Evolutionary conservation across 1,140 invertebrate species (phyloP).

Genomic region (Neotoxoptera formosana): DNA sequence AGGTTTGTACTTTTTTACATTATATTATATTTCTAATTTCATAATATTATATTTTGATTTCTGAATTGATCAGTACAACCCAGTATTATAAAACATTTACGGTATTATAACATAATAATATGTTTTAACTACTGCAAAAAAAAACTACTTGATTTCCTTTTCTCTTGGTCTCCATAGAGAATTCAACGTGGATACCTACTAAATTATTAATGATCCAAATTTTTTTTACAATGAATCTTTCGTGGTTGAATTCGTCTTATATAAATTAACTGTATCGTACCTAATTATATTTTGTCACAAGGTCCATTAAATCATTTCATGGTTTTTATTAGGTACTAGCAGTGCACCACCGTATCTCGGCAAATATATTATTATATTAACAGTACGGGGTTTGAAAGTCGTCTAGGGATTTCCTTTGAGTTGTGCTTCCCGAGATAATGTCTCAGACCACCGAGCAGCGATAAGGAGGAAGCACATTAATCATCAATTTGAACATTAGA

Average conservation of each 20-base stretch:
- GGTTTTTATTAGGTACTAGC: neutral
- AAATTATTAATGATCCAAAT: neutral
- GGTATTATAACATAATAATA: too few species aligned
- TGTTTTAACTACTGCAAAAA: neutral
- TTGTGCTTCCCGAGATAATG: neutral
- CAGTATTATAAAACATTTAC: too few species aligned
- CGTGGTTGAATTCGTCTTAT: neutral
- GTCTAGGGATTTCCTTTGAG: constrained; percentile 31
- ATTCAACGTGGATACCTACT: neutral
- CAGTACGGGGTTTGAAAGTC: neutral
- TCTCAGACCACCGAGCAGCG: neutral
- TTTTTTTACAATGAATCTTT: neutral
- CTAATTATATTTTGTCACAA: neutral
- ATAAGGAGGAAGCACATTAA: constrained; percentile 7
- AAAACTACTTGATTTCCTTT: neutral
- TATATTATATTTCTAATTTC: too few species aligned
- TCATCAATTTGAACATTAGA: constrained; percentile 25
- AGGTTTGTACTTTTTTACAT: too few species aligned
- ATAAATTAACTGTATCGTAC: neutral
- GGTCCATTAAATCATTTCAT: neutral
- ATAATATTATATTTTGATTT: too few species aligned
- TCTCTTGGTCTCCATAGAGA: neutral
- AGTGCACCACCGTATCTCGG: neutral
- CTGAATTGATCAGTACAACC: too few species aligned
- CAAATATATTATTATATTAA: constrained; percentile 10